A percentile compares a stretch with the other conserved stretches of the same genome.
phyloP scores from a whole-genome alignment of 1,140 invertebrate species.

The Lepidotrigona ventralis region DNA sequence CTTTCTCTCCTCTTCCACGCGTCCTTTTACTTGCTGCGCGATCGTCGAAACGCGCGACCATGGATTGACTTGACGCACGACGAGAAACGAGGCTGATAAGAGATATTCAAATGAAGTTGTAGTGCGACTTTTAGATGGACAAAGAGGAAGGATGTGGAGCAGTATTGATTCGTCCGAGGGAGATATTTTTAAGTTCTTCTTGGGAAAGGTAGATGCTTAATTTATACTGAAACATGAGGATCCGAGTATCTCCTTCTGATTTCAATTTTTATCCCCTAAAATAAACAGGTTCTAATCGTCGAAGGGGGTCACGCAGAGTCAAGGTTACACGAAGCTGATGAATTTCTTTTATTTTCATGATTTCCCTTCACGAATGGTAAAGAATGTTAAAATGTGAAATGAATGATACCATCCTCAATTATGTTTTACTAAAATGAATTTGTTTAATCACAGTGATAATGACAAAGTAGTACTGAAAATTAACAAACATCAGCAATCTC shows the following conservation, averaged over 20 bases:
- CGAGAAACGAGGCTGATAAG: background rate
- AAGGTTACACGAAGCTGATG: background rate
- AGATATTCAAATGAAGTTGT: background rate
- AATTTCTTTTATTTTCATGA: background rate
- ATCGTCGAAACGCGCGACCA: background rate
- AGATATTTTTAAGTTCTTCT: constrained; percentile 23
- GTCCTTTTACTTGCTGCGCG: background rate
- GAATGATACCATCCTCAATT: no score
- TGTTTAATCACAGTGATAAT: no score
- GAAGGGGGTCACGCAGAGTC: background rate
- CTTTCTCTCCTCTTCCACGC: constrained; percentile 7
- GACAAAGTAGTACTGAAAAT: no score
- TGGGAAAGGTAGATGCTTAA: background rate
- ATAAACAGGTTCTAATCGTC: background rate
- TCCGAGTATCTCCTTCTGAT: no score
- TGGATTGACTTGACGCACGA: background rate
- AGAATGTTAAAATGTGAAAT: no score
- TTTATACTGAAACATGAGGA: constrained; percentile 5
- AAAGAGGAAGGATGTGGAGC: background rate
- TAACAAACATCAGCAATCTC: background rate
- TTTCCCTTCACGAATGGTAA: background rate
- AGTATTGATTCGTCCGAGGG: constrained; percentile 1
- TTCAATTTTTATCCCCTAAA: background rate
- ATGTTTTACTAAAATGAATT: no score
- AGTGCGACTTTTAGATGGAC: background rate